Evolutionary conservation across 2,888 invertebrate genomes (phyloP), one percentile per base, ranked within the genome.

Genomic region (Notodonta ziczac): DNA sequence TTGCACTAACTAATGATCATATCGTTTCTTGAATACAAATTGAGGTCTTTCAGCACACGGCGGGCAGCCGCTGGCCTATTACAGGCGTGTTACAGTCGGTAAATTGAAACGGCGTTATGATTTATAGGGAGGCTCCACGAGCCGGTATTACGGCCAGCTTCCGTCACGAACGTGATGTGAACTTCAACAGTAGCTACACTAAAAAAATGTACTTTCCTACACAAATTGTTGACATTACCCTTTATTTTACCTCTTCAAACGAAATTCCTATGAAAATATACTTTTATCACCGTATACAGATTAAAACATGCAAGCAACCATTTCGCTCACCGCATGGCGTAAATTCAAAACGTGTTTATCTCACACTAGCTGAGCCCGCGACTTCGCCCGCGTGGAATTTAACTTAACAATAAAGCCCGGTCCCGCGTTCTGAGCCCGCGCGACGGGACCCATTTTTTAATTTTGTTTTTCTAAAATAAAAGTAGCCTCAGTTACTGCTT

Each of bases 91-190:
- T 89, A 84, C 82, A 84, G 82, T 85, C 80, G 82, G 87, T 86
- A 90, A 91, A 93, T 92, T 92, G 92, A 92, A 91, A 90, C 81
- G 84, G 88, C 85, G 84, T 83, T 89, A 90, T 91, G 92, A 92
- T 93, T 91, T 92, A 92, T 91, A 82, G 87, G 75, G 73, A 83
- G 87, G 83, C 85, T 90, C 87, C 88, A 87, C 86, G 86, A 87
- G 84, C 83, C 80, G 80, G 86, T 85, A 90, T 87, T 89, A 89
- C 83, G 84, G 82, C 80, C 86, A 86, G 89, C 87, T 87, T 85
- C 83, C 82, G 81, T 78, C 72, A 72, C 76, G 82, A 72, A 90
- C 91, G 90, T 92, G 90, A 88, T 81, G 72, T 75, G 91, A 86
- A 89, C 85, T 80, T 83, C 77, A 86, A 82, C 63, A 63, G 83